Evolutionary conservation across 2,888 invertebrate species (phyloP), one percentile per base, ranked within the genome.

Genomic region (Arenicola marina): DNA sequence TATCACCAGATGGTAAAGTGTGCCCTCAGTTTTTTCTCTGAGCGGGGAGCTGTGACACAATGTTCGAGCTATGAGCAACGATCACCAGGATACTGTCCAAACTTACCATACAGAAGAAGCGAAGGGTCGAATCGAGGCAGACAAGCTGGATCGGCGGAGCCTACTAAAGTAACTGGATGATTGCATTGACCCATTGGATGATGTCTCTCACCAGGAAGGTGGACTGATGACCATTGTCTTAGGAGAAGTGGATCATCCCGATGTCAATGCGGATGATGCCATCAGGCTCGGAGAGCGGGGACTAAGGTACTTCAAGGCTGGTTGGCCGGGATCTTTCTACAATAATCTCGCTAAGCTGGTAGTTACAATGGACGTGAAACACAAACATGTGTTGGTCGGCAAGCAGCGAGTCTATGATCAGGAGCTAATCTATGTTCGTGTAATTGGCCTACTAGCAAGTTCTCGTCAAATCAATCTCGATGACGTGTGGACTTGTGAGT

Each of bases 41-140:
- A 53, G 31, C 32, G 32, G 53, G 11, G 32, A 53, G 24, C 11
- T 53, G 32, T 53, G 31, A 53, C 53, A 53, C 7, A 28, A 32
- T 53, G 53, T 53, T 53, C 26, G 29, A 32, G 53, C 53, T 53
- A 31, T 32, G 53, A 53, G 53, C 53, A 53, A 53, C 33, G 24
- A 7, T 28, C 15, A 15, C 7, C 15, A 48, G 7, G 7, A 38
- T 11, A 56, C 38, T 4, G 18, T n/a, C 15, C 48, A 48, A 11
- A 38, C 68, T 78, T 7, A 56, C 24, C 56, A 43, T 1, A 56
- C 38, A 2, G 48, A 59, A 34, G 59, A 59, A 38, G 2, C 51
- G 4, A 3, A 53, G 3, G 46, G 28, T 7, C 45, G 57, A 28
- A 57, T 57, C 28, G 29, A 46, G 24, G 31, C 4, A 26, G 57